Evolutionary conservation across 2,888 invertebrate species (phyloP).

Genomic region (Chelonus formosanus): DNA sequence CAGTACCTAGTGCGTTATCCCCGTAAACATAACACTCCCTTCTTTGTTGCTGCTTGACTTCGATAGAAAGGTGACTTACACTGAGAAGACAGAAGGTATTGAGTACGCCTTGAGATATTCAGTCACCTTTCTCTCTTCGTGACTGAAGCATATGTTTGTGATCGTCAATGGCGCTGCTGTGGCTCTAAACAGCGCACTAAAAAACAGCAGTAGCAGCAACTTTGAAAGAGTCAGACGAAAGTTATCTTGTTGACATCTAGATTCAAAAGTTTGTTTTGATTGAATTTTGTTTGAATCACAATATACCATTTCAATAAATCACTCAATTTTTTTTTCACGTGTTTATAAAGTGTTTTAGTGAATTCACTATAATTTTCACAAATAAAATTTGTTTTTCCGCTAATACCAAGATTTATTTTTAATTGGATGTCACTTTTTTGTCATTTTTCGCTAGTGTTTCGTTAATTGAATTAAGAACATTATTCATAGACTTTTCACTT

Average conservation of each 20-base stretch:
- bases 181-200: constrained; percentile 36
- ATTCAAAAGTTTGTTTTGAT: background rate
- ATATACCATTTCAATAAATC: background rate
- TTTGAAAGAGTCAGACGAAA: constrained; percentile 10
- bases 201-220: constrained; percentile 11
- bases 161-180: constrained; percentile 45
- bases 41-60: constrained; percentile 50
- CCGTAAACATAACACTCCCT: constrained; percentile 43
- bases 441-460: constrained; percentile 6
- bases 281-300: background rate
- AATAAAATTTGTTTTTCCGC: too few relatives aligned
- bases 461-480: background rate
- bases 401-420: constrained; percentile 25
- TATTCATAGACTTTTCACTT: background rate
- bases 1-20: constrained; percentile 30
- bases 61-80: constrained; percentile 62
- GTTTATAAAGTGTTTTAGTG: too few relatives aligned
- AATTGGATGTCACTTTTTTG: constrained; percentile 27
- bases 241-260: background rate
- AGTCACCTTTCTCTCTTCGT: constrained; percentile 65
- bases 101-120: constrained; percentile 56
- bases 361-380: too few relatives aligned
- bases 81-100: constrained; percentile 56
- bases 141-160: constrained; percentile 63
- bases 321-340: too few relatives aligned